A percentile compares a stretch with the other conserved stretches of the same genome.
These are phyloP conservation scores for Linurgus olivaceus DNA, from an alignment of 2,797 vertebrate genomes.

Conservation along the genomic window DNA sequence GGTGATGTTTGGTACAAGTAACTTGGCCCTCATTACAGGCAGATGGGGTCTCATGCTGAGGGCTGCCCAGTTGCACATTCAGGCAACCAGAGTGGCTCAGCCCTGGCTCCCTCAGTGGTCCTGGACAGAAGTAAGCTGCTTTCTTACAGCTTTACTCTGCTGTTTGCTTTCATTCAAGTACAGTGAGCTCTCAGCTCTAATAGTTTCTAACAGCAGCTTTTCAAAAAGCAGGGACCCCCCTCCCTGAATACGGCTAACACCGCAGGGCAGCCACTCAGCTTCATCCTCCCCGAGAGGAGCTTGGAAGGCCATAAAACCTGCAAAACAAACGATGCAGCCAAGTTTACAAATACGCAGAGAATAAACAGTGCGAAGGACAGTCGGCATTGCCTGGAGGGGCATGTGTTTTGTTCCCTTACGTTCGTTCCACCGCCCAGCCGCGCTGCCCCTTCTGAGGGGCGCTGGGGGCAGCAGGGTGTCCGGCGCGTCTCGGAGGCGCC, in stretches of 20 bases:
- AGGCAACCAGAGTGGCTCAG: not conserved
- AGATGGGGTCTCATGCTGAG: not conserved
- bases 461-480: not conserved
- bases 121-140: not conserved
- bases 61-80: not conserved
- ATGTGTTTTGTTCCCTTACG: not conserved
- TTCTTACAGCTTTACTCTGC: not conserved
- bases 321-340: not conserved
- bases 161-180: not conserved
- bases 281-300: not conserved
- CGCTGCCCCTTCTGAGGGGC: not conserved
- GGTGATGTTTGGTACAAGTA: not conserved
- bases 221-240: not conserved
- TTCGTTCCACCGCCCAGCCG: not conserved
- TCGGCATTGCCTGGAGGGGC: not conserved
- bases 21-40: not conserved
- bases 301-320: conserved; percentile 5
- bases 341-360: not conserved
- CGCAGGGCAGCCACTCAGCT: not conserved
- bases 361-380: not conserved
- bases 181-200: conserved; percentile 18
- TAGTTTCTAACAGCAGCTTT: conserved; percentile 21
- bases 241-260: not conserved
- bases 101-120: not conserved
- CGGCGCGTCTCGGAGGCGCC: fast-evolving